These are phyloP conservation scores for Thera britannica DNA, from an alignment of 2,888 invertebrate species.

Conservation along the genomic window DNA sequence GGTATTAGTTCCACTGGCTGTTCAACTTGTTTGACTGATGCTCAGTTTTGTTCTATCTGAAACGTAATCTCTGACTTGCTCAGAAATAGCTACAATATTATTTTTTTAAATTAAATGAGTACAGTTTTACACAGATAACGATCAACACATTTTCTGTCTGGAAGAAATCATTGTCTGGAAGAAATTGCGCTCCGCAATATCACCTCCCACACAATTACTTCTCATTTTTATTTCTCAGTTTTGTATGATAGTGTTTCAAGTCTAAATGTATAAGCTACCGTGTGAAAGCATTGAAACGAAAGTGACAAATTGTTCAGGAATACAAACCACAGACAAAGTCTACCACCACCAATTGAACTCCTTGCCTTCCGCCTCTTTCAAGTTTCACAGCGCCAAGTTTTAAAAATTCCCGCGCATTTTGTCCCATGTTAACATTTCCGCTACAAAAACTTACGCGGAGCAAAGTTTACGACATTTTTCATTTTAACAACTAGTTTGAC, in stretches of 20 bases:
- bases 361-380: background rate
- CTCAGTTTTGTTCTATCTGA: background rate
- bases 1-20: constrained; percentile 7
- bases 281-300: background rate
- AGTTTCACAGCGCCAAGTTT: constrained; percentile 12
- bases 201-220: too few species aligned
- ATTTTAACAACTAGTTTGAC: constrained; percentile 37
- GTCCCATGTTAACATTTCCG: constrained; percentile 24
- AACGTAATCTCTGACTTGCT: too few species aligned
- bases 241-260: too few species aligned
- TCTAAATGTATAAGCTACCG: too few species aligned
- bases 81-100: too few species aligned
- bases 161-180: too few species aligned
- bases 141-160: too few species aligned
- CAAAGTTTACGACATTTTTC: constrained; percentile 43
- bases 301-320: background rate
- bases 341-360: background rate
- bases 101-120: too few species aligned
- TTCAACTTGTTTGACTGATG: constrained; percentile 6
- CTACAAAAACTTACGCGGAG: constrained; percentile 24
- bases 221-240: too few species aligned
- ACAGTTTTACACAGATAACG: too few species aligned
- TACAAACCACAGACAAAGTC: background rate
- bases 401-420: constrained; percentile 12
- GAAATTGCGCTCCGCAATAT: too few species aligned